phyloP scores from a whole-genome alignment of 2,888 invertebrate species.

The Amiota communis region DNA sequence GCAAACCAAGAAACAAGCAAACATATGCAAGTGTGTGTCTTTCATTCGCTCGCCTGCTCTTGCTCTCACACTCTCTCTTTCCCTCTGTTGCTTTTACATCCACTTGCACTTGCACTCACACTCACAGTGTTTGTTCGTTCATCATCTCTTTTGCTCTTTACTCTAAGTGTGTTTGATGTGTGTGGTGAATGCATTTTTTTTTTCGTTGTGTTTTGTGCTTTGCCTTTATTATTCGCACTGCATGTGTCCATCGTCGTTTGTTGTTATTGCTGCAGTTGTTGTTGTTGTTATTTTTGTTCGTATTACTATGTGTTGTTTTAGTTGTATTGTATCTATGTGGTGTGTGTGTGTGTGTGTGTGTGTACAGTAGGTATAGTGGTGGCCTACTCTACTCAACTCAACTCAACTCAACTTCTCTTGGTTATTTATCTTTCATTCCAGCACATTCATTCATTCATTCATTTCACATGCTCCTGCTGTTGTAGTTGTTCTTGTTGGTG shows the following conservation, averaged over 20 bases:
- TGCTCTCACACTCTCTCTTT: constrained; percentile 15
- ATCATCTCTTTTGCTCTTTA: too few species aligned
- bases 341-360: constrained; percentile 4
- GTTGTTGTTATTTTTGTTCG: too few species aligned
- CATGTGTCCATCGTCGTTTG: constrained; percentile 1
- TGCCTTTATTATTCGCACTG: constrained; percentile 13
- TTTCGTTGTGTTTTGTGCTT: constrained; percentile 11
- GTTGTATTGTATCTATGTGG: neutral
- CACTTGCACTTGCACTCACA: neutral
- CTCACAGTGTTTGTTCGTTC: neutral
- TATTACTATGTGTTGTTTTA: too few species aligned
- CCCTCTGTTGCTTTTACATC: neutral
- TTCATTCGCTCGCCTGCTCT: constrained; percentile 26
- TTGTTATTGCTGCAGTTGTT: neutral
- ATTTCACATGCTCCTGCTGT: constrained; percentile 45
- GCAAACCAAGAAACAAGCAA: too few species aligned
- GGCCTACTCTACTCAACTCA: neutral
- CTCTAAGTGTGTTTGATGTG: neutral
- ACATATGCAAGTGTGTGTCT: constrained; percentile 26
- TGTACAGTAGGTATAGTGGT: neutral
- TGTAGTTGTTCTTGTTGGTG: constrained; percentile 49
- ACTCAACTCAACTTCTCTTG: constrained; percentile 9
- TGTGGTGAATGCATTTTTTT: constrained; percentile 23
- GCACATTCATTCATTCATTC: constrained; percentile 33
- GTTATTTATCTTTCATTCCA: constrained; percentile 45